phyloP scores from a whole-genome alignment of 2,113 vertebrate species.

The Calidris pygmaea region DNA sequence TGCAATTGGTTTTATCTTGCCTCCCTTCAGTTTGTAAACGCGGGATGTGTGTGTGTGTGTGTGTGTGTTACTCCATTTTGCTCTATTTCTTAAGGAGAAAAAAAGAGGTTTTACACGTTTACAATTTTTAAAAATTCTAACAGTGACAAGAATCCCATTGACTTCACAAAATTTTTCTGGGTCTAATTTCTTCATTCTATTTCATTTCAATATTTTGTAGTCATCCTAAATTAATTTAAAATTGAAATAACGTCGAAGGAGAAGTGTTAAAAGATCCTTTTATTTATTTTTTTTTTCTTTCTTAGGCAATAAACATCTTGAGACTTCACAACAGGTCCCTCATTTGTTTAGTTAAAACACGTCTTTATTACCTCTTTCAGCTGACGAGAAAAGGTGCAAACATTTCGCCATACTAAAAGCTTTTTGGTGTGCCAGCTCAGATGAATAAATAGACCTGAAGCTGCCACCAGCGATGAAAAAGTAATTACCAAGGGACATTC shows the following conservation, averaged over 20 bases:
- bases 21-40: background rate
- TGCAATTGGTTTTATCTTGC: background rate
- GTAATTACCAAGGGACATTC: constrained; percentile 20
- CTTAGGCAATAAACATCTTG: constrained; percentile 40
- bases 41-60: background rate
- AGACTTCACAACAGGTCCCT: constrained; percentile 24
- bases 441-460: constrained; percentile 10
- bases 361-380: constrained; percentile 45
- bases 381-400: background rate
- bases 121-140: background rate
- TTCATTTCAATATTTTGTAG: background rate
- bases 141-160: background rate
- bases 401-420: background rate
- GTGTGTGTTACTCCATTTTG: background rate
- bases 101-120: background rate
- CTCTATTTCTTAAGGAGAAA: background rate
- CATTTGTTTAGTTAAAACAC: constrained; percentile 21
- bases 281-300: background rate
- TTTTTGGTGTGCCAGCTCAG: background rate
- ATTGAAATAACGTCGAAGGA: background rate
- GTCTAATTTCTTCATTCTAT: background rate
- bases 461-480: background rate
- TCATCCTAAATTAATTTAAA: background rate
- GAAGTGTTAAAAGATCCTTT: background rate
- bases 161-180: background rate